Base-by-base conservation (phyloP, 92 coral and sea anemone genomes). In the Parazoanthus swiftii region DNA sequence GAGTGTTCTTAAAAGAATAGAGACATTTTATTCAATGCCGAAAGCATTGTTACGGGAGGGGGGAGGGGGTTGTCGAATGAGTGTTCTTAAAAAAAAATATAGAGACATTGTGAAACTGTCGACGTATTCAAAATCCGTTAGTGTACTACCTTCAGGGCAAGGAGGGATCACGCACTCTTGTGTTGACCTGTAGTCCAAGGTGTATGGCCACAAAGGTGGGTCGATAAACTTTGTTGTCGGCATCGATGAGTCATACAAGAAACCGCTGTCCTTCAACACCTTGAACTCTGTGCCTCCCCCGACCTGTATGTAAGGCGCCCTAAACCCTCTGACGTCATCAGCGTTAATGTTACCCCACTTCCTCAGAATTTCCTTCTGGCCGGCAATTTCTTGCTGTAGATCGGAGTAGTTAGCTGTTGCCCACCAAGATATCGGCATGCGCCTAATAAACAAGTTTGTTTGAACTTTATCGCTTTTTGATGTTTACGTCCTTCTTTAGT, bases 161-260 rank as follows among this genome's bases (percentile, higher is more conserved):
- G 94, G 94, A 10, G 33, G 70, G 38, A 92, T 92, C 8, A 76
- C 89, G 25, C 96, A 93, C 3, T 90, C 93, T 78, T 93, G 93
- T 37, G 89, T 90, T 44, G 93, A 77, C 36, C 67, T 73, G 75
- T 92, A 90, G 50, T 92, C 94, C 5, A 93, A 71, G 9, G 94
- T 93, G 82, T 93, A 91, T 1, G 96, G 96, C 94, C 96, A 92
- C 16, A 93, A 25, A n/a, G 94, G 93, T 5, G 90, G 89, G 42
- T 91, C 73, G 21, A 51, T 72, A 21, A 70, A 92, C 65, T 18
- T 36, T 58, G 43, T 89, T 6, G 94, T 88, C 4, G 96, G 93
- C 94, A 93, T 88, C 15, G 96, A 92, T 10, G 96, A 91, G 79
- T 93, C 96, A 76, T 90, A 92, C 86, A 92, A 15, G 25, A 92